Evolutionary conservation across 2,797 vertebrate genomes (phyloP), one percentile per base, ranked within the genome.

Genomic region (Anabacerthia variegaticeps): DNA sequence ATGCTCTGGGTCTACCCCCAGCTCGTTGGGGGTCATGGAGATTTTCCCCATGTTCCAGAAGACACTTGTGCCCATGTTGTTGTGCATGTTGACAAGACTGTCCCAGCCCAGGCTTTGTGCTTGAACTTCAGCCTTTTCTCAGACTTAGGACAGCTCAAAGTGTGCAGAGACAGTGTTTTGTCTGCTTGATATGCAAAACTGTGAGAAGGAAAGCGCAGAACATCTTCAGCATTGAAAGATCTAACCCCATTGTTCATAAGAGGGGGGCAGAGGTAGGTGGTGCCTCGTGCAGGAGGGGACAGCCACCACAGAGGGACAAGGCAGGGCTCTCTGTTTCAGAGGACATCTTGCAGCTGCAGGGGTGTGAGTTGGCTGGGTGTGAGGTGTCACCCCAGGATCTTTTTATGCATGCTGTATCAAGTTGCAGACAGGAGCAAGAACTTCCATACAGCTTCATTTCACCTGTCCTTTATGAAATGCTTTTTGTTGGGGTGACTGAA

Each of bases 211-310:
- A 77, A 12, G 10, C 14, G 59, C 27, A 15, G 85, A 51, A 48
- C 2, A 1, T 22, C 1, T 6, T 73, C 16, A 15, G 7, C 2
- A 7, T 13, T 41, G 73, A 14, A 48, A 54, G 46, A 26, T 41
- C 27, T 49, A 17, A 82, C 32, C 34, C 30, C 0, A 1, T 0
- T 0, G 34, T 2, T 63, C 20, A 16, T 30, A 23, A 36, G 34
- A 39, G 36, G 48, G 44, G 69, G 46, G 41, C 34, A 36, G 8
- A 6, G 63, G 28, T 16, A 22, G 22, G 12, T 18, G 41, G n/a
- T 77, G 66, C 55, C 26, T 52, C 0, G 0, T 14, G 2, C 8
- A 2, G 39, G 44, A 68, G 32, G 73, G 12, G 14, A 27, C 13
- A 21, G 69, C 16, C 41, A 7, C 72, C 0, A 0, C 1, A 3